Evolutionary conservation across 2,113 vertebrate genomes (phyloP).

Genomic region (Myxocyprinus asiaticus): DNA sequence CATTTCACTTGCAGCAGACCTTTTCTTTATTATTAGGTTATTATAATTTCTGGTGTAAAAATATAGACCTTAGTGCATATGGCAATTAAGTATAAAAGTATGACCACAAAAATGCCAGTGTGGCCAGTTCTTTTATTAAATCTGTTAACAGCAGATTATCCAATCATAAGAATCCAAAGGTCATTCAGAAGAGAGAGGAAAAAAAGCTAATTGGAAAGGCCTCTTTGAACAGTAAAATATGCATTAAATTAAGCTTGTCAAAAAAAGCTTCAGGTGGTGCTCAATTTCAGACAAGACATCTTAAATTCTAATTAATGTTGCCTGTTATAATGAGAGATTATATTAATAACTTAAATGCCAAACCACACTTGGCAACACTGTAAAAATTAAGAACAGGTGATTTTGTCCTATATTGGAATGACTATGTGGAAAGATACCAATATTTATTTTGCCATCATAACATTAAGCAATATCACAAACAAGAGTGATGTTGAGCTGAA

Average conservation of each 20-base stretch:
- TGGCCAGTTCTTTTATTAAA: too few species aligned
- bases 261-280: neutral
- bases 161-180: neutral
- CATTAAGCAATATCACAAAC: too few species aligned
- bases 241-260: neutral
- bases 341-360: neutral
- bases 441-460: too few species aligned
- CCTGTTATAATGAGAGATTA: neutral
- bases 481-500: too few species aligned
- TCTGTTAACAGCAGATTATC: conserved; percentile 9
- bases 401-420: too few species aligned
- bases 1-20: neutral
- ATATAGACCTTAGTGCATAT: neutral
- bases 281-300: too few species aligned
- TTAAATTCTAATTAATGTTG: neutral
- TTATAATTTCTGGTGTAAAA: conserved; percentile 11
- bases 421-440: too few species aligned
- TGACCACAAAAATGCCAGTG: neutral
- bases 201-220: conserved; percentile 6
- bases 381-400: too few species aligned
- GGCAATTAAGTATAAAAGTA: neutral
- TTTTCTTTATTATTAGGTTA: neutral
- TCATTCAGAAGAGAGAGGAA: conserved; percentile 4
- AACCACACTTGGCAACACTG: too few species aligned
- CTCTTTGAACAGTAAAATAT: neutral